Base-by-base conservation (phyloP, 2,113 vertebrate species). In the Phrynosoma platyrhinos region DNA sequence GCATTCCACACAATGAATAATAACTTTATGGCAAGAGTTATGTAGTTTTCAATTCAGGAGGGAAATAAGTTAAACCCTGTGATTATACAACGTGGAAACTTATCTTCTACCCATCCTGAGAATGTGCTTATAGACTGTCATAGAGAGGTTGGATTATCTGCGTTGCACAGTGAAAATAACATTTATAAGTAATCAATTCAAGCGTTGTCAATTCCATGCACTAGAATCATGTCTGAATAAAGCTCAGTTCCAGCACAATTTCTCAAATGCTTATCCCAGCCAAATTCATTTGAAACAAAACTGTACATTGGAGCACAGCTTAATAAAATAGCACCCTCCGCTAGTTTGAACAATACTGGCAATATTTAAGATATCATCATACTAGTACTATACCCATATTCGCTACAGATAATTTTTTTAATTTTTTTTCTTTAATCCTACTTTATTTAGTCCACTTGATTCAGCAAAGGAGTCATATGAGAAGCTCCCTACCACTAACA, bases 11-110 rank as follows among this genome's bases (percentile, higher is more conserved):
- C 90, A 78, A 72, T 53, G 84, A 94, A 85, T 95, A 93, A 94
- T 2, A 0, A 84, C 25, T 1, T 53, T 89, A 82, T 27, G 82
- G 89, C 20, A 87, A 89, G 88, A 9, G 40, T 84, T 85, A 79
- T 58, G 79, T 68, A 94, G 83, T 87, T 94, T 94, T 92, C 81
- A 79, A 75, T 82, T 93, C 72, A 75, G 81, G 83, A 30, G 25
- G 40, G 87, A 92, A 87, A 83, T 87, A 92, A 90, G 90, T 79
- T 89, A 85, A 87, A 88, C 88, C 84, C 32, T 74, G 52, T 18
- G 53, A 72, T 76, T 88, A 90, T 82, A 92, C 89, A 94, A 87
- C 1, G 62, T 9, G 75, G 82, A 81, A 80, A 30, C 71, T 5
- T 10, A 9, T 5, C 71, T 30, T 86, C 20, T 36, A 68, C 21